Evolutionary conservation across 2,113 vertebrate genomes (phyloP).

Genomic region (Lamprologus lemairii): DNA sequence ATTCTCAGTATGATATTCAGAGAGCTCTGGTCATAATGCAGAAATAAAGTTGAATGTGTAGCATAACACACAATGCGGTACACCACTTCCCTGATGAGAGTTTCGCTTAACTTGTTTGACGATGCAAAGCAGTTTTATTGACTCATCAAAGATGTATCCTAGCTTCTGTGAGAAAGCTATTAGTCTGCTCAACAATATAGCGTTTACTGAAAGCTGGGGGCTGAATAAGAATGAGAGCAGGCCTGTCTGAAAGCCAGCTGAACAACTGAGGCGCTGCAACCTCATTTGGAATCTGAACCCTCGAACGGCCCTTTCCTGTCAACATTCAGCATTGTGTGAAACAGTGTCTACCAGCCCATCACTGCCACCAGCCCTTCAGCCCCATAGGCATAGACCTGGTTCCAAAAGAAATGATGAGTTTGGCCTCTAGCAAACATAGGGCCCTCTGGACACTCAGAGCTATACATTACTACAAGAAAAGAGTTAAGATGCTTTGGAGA

Average conservation of each 20-base stretch:
- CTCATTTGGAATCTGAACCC: conserved; percentile 35
- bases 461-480: background rate
- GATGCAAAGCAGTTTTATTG: conserved; percentile 51
- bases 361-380: background rate
- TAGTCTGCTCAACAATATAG: conserved; percentile 48
- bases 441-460: background rate
- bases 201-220: conserved; percentile 28
- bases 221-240: conserved; percentile 32
- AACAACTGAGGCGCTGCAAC: conserved; percentile 12
- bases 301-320: conserved; percentile 11
- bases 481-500: background rate
- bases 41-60: background rate
- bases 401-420: conserved; percentile 36
- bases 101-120: conserved; percentile 12
- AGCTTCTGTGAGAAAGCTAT: conserved; percentile 40
- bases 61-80: background rate
- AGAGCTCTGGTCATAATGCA: background rate
- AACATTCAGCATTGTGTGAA: conserved; percentile 28
- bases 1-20: background rate
- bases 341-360: background rate
- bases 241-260: conserved; percentile 25
- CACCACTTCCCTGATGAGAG: conserved; percentile 17
- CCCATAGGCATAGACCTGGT: conserved; percentile 16
- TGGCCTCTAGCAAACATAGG: conserved; percentile 30
- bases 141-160: conserved; percentile 39